Percentiles rank a stretch among this genome's conserved stretches.
phyloP scores from a whole-genome alignment of 2,797 vertebrate genomes.

The Pseudochaenichthys georgianus region DNA sequence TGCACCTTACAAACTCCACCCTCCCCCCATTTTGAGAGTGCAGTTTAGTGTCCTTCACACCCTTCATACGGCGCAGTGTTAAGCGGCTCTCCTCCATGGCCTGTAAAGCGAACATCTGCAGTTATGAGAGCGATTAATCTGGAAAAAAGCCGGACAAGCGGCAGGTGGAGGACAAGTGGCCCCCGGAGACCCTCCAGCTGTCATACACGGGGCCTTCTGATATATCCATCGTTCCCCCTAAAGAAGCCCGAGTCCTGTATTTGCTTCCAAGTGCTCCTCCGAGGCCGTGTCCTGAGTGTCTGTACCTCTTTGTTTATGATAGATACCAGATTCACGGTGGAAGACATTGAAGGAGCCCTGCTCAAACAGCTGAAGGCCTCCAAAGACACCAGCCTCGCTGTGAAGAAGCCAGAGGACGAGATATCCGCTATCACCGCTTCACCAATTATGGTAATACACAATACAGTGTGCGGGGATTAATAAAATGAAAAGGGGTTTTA shows the following conservation, averaged over 20 bases:
- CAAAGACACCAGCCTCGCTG: constrained; percentile 88
- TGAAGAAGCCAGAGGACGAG: constrained; percentile 91
- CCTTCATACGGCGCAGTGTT: constrained; percentile 55
- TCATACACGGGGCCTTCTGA: constrained; percentile 54
- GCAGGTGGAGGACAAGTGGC: constrained; percentile 77
- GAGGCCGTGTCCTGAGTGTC: constrained; percentile 58
- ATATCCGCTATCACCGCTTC: constrained; percentile 91
- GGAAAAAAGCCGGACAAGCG: constrained; percentile 54
- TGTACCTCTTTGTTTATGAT: constrained; percentile 53
- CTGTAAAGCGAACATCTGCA: constrained; percentile 84
- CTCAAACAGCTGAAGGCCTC: constrained; percentile 92
- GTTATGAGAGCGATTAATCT: constrained; percentile 84
- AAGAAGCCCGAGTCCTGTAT: constrained; percentile 45
- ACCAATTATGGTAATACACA: constrained; percentile 88
- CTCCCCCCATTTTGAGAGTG: constrained; percentile 43
- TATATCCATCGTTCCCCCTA: constrained; percentile 53
- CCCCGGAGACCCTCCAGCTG: constrained; percentile 67
- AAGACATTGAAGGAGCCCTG: constrained; percentile 89
- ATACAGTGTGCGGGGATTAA: constrained; percentile 62
- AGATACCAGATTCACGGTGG: constrained; percentile 89
- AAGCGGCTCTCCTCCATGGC: constrained; percentile 72
- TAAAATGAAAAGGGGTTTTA: constrained; percentile 61
- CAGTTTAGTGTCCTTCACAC: constrained; percentile 74
- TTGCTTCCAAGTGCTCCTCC: constrained; percentile 48
- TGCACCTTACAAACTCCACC: constrained; percentile 13